Percentiles rank a stretch among this genome's conserved stretches.
Evolutionary conservation across 1,140 invertebrate genomes (phyloP).

Genomic region (Macrobrachium nipponense): DNA sequence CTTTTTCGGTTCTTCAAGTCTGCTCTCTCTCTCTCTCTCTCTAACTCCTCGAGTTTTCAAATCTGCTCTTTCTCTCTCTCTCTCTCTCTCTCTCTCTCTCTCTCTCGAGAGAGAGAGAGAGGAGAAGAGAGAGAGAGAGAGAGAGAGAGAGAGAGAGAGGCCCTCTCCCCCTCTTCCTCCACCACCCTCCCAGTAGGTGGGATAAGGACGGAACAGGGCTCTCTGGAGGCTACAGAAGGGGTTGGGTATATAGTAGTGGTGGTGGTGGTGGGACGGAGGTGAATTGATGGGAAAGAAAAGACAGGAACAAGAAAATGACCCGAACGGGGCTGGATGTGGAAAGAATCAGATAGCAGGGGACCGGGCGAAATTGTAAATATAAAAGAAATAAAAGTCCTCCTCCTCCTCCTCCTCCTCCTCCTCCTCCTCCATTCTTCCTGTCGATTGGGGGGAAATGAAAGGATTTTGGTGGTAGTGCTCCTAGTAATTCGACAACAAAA

Average conservation of each 20-base stretch:
- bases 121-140: no score
- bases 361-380: not conserved
- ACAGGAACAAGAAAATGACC: not conserved
- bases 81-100: no score
- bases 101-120: no score
- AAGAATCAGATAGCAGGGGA: not conserved
- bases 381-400: not conserved
- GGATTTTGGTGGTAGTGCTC: no score
- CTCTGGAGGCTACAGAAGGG: no score
- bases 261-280: no score
- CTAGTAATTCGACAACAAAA: no score
- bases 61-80: no score
- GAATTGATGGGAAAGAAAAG: not conserved
- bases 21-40: no score
- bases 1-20: no score
- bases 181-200: not conserved
- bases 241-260: not conserved
- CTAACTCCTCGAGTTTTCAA: no score
- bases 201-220: not conserved
- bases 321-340: conserved; percentile 1
- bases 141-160: no score
- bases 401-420: conserved; percentile 17
- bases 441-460: not conserved
- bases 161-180: not conserved
- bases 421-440: not conserved